These are phyloP conservation scores for Tylochromis polylepis DNA, from an alignment of 2,113 vertebrate genomes.

Conservation along the genomic window DNA sequence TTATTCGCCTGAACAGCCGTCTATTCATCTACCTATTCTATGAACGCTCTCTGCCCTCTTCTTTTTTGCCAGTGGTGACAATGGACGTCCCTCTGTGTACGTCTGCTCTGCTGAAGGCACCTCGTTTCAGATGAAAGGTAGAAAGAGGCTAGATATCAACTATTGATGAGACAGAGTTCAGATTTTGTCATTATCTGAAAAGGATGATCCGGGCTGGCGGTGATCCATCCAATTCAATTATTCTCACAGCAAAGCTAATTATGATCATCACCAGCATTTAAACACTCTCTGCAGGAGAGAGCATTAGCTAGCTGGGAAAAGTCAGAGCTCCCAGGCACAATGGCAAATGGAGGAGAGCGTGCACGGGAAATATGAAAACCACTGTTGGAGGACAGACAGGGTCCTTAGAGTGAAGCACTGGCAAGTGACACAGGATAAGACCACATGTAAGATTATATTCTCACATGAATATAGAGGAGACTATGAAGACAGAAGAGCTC, in stretches of 20 bases:
- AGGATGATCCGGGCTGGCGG: neutral
- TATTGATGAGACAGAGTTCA: neutral
- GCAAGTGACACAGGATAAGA: neutral
- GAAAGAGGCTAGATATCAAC: neutral
- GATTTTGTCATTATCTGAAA: constrained; percentile 22
- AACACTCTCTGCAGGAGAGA: constrained; percentile 34
- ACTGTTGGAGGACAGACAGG: neutral
- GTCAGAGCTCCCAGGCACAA: neutral
- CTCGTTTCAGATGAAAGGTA: neutral
- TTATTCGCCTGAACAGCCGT: neutral
- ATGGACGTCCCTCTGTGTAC: neutral
- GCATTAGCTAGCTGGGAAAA: neutral
- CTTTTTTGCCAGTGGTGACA: neutral
- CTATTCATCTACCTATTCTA: neutral
- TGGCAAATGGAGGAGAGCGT: constrained; percentile 2
- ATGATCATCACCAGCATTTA: constrained; percentile 43
- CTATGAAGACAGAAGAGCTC: neutral
- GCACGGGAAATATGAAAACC: neutral
- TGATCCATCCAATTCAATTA: constrained; percentile 50
- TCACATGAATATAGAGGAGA: neutral
- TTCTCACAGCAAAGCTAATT: constrained; percentile 37
- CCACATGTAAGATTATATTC: neutral
- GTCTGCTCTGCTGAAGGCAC: neutral
- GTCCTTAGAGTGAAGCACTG: neutral
- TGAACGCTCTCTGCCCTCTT: neutral